phyloP scores from a whole-genome alignment of 53 echinoderm and acorn worm species.

The Glandiceps talaboti region DNA sequence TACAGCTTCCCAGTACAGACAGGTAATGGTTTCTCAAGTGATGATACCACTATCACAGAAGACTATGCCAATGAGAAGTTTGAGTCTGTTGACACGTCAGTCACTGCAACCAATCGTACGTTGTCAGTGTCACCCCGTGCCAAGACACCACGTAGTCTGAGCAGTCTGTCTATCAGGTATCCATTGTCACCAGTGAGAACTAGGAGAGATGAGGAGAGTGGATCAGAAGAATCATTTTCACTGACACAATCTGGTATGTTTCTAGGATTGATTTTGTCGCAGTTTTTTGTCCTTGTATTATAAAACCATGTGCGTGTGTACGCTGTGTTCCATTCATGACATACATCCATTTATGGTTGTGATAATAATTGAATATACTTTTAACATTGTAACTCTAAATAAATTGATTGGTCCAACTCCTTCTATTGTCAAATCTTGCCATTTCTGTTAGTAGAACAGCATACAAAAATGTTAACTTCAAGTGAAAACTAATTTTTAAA shows the following conservation, averaged over 20 bases:
- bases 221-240: conserved; percentile 92
- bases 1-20: not conserved
- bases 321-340: too few species aligned
- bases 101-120: conserved; percentile 33
- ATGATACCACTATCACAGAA: conserved; percentile 56
- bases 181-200: conserved; percentile 15
- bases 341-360: too few species aligned
- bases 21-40: conserved; percentile 39
- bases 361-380: too few species aligned
- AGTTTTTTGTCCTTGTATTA: too few species aligned
- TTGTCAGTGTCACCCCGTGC: conserved; percentile 9
- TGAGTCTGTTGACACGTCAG: conserved; percentile 65
- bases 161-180: conserved; percentile 8
- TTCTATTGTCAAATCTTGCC: too few species aligned
- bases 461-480: too few species aligned
- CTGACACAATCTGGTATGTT: conserved; percentile 83
- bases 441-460: too few species aligned
- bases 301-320: too few species aligned
- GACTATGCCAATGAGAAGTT: conserved; percentile 82
- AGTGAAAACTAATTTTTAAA: too few species aligned
- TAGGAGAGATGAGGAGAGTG: conserved; percentile 77
- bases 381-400: too few species aligned
- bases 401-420: too few species aligned
- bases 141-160: not conserved
- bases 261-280: too few species aligned